Conservation (phyloP, 2,113 vertebrate genomes). For the Gnathonemus echidnorhynchus region DNA sequence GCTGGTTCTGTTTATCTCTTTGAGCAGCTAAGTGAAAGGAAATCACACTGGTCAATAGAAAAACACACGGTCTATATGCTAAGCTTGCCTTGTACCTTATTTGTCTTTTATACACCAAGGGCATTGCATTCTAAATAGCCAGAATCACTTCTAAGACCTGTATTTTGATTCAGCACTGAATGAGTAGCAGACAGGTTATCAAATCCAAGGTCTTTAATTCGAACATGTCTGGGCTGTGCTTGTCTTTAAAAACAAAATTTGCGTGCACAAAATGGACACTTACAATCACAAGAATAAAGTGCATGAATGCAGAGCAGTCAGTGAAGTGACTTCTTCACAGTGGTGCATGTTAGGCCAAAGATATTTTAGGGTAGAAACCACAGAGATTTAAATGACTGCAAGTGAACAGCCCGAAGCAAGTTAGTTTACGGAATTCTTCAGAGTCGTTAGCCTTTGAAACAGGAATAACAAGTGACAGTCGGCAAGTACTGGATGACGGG, state of each 20-base stretch:
- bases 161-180: background rate
- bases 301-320: background rate
- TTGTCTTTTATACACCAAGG: background rate
- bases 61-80: background rate
- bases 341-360: background rate
- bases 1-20: conserved; percentile 88
- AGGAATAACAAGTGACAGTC: background rate
- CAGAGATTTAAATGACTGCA: background rate
- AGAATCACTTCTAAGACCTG: background rate
- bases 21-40: conserved; percentile 70
- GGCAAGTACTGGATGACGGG: background rate
- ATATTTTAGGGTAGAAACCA: background rate
- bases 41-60: background rate
- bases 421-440: background rate
- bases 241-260: background rate
- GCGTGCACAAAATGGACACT: background rate
- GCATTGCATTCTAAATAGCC: background rate
- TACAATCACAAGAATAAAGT: background rate
- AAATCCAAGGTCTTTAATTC: background rate
- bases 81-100: background rate
- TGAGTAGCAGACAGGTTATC: background rate
- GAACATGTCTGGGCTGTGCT: background rate
- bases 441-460: background rate
- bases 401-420: background rate
- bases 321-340: background rate